Percentiles rank a stretch among this genome's conserved stretches.
phyloP scores from a whole-genome alignment of 2,113 vertebrate genomes.

The Spilogale gracilis region DNA sequence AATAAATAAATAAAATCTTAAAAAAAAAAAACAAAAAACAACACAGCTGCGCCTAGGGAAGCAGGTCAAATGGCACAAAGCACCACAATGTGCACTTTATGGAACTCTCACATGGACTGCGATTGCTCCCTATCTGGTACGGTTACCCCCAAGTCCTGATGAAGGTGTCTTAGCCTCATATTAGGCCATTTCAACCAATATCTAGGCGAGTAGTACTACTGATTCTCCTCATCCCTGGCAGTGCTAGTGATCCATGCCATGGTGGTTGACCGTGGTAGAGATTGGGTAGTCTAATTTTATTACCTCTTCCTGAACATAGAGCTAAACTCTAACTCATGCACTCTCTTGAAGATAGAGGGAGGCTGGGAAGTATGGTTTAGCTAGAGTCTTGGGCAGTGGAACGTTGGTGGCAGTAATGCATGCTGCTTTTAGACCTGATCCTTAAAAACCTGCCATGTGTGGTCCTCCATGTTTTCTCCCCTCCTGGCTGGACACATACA shows the following conservation, averaged over 20 bases:
- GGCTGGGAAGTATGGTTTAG: too few species aligned
- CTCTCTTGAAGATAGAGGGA: neutral
- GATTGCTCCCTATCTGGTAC: neutral
- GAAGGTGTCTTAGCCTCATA: neutral
- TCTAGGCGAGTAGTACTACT: neutral
- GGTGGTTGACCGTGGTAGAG: neutral
- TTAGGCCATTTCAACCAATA: neutral
- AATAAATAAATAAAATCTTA: too few species aligned
- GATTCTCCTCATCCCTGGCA: neutral
- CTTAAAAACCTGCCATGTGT: neutral
- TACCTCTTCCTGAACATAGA: neutral
- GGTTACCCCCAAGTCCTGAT: neutral
- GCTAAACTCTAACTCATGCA: neutral
- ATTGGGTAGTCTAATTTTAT: neutral
- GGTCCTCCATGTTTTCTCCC: neutral
- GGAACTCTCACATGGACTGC: neutral
- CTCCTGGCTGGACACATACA: neutral
- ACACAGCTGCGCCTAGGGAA: neutral
- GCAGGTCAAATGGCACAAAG: neutral
- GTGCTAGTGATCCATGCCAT: neutral
- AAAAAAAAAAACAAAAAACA: too few species aligned
- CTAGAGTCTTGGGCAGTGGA: neutral
- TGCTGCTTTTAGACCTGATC: neutral
- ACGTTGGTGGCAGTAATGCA: neutral
- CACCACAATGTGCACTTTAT: neutral